These are phyloP conservation scores for Leptogaster cylindrica DNA, from an alignment of 2,888 invertebrate species.

Conservation along the genomic window DNA sequence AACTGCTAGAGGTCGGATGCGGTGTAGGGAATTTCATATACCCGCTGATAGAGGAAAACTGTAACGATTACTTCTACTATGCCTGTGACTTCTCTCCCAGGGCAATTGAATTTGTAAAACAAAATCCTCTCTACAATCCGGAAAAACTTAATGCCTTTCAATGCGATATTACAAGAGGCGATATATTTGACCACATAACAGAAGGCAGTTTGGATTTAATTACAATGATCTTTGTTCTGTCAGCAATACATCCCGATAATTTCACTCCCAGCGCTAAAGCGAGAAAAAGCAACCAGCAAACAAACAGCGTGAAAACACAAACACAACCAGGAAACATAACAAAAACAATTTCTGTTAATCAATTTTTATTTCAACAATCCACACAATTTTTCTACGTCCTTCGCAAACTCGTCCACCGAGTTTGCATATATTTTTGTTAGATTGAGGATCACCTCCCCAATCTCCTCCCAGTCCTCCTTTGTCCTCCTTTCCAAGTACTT, in stretches of 20 bases:
- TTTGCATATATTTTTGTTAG: too few species aligned
- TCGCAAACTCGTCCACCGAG: too few species aligned
- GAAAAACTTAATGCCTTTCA: conserved; percentile 78
- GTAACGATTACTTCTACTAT: conserved; percentile 73
- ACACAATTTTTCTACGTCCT: too few species aligned
- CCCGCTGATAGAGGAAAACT: conserved; percentile 83
- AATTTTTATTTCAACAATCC: too few species aligned
- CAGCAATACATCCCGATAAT: conserved; percentile 89
- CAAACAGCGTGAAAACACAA: too few species aligned
- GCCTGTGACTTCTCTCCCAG: conserved; percentile 93
- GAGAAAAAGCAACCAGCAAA: too few species aligned
- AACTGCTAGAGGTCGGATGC: conserved; percentile 86
- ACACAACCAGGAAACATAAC: too few species aligned
- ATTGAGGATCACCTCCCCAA: too few species aligned
- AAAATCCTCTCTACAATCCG: conserved; percentile 70
- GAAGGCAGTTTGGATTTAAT: conserved; percentile 73
- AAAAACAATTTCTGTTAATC: too few species aligned
- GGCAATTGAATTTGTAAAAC: conserved; percentile 85
- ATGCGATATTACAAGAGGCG: conserved; percentile 79
- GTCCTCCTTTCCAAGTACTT: too few species aligned
- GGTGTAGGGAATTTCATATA: conserved; percentile 97
- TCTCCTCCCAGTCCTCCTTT: too few species aligned
- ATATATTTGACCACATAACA: conserved; percentile 67
- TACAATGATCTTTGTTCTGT: conserved; percentile 93
- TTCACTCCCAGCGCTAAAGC: too few species aligned